phyloP scores from a whole-genome alignment of 2,888 invertebrate genomes.

The Steromphala cineraria region DNA sequence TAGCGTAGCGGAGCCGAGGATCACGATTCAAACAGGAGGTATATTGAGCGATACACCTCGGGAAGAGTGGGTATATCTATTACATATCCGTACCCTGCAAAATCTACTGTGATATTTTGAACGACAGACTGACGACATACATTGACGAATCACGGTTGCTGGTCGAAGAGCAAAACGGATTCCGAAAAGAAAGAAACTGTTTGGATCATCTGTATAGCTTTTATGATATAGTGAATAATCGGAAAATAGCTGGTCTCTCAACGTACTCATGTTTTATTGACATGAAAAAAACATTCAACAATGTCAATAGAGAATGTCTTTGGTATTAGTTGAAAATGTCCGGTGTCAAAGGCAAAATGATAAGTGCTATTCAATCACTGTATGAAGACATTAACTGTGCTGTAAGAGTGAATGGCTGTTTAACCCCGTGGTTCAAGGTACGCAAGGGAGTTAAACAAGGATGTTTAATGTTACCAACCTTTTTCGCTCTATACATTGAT shows the following conservation, averaged over 20 bases:
- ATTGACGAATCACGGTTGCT: neutral
- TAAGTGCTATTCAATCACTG: neutral
- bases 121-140: no score
- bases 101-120: neutral
- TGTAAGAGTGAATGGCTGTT: neutral
- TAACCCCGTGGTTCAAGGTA: neutral
- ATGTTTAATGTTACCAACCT: neutral
- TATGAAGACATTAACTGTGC: neutral
- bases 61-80: no score
- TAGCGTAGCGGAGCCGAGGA: no score
- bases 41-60: no score
- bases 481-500: neutral
- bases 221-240: no score
- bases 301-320: conserved; percentile 25
- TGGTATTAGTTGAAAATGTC: neutral
- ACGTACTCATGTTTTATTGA: no score
- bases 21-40: no score
- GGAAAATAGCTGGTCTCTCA: no score
- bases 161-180: no score
- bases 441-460: neutral
- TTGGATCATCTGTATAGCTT: neutral
- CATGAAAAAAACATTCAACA: no score
- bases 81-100: neutral
- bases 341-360: neutral
- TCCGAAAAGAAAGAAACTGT: no score